Evolutionary conservation across 2,113 vertebrate species (phyloP).

Genomic region (Daboia siamensis): DNA sequence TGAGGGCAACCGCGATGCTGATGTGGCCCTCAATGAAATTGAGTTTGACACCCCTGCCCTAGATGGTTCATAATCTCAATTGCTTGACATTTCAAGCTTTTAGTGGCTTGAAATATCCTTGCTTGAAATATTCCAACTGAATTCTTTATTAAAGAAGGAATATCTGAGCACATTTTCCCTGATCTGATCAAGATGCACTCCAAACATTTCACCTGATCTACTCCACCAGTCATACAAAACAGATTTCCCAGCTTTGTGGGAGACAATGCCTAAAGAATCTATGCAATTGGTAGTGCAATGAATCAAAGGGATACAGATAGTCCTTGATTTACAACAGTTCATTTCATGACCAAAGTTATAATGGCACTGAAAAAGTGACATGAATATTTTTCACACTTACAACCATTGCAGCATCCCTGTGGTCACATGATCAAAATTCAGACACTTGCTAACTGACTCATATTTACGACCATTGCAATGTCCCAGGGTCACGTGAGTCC

Average conservation of each 20-base stretch:
- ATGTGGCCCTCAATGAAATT: too few species aligned
- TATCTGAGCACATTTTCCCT: neutral
- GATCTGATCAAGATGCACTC: neutral
- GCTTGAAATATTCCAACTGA: neutral
- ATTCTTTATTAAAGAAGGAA: neutral
- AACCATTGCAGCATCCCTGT: neutral
- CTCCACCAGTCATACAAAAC: neutral
- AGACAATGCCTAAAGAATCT: neutral
- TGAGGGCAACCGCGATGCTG: too few species aligned
- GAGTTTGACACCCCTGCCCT: too few species aligned
- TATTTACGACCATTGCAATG: neutral
- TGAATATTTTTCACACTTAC: neutral
- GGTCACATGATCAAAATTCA: neutral
- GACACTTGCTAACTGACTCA: neutral
- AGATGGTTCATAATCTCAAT: too few species aligned
- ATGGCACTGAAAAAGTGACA: neutral
- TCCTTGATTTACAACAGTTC: neutral
- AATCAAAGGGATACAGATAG: neutral
- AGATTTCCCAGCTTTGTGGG: neutral
- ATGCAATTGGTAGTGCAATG: neutral
- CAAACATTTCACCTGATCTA: neutral
- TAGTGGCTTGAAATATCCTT: neutral
- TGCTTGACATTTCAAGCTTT: neutral
- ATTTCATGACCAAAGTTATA: neutral
- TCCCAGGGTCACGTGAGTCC: neutral